Conservation (phyloP, 2,888 invertebrate genomes). For the Sussaba pulchella region DNA sequence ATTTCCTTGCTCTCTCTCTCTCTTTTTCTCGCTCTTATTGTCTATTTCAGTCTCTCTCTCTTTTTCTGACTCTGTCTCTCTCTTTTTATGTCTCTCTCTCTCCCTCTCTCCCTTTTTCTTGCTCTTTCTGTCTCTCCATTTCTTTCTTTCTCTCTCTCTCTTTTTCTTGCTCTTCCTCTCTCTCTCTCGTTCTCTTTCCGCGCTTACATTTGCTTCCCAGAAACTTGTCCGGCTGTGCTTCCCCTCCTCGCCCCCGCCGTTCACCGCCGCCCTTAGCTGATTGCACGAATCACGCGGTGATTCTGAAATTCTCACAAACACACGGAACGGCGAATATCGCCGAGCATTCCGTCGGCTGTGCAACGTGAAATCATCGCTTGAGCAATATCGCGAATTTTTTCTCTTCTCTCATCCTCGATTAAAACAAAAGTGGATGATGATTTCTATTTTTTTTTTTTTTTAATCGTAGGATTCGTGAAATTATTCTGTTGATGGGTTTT, state of each 20-base stretch:
- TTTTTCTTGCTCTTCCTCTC: constrained; percentile 15
- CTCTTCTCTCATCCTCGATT: background rate
- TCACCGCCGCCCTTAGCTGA: too few species aligned
- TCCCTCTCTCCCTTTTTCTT: background rate
- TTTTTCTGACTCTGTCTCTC: background rate
- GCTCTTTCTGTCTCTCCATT: background rate
- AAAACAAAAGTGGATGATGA: too few species aligned
- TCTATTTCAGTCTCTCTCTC: background rate
- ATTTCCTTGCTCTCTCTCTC: background rate
- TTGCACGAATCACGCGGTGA: constrained; percentile 5
- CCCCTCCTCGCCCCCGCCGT: too few species aligned
- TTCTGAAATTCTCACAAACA: constrained; percentile 14
- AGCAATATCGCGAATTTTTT: constrained; percentile 9
- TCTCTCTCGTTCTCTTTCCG: background rate
- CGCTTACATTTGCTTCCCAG: too few species aligned
- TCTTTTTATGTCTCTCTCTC: too few species aligned
- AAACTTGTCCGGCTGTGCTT: too few species aligned
- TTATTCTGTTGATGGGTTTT: too few species aligned
- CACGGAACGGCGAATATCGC: constrained; percentile 4
- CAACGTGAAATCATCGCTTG: constrained; percentile 10
- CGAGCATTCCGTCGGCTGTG: background rate
- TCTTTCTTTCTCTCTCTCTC: background rate
- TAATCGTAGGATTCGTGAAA: background rate
- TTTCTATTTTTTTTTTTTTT: background rate
- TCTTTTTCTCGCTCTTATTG: constrained; percentile 14